Evolutionary conservation across 2,113 vertebrate species (phyloP).

Genomic region (Rhinolophus sinicus): DNA sequence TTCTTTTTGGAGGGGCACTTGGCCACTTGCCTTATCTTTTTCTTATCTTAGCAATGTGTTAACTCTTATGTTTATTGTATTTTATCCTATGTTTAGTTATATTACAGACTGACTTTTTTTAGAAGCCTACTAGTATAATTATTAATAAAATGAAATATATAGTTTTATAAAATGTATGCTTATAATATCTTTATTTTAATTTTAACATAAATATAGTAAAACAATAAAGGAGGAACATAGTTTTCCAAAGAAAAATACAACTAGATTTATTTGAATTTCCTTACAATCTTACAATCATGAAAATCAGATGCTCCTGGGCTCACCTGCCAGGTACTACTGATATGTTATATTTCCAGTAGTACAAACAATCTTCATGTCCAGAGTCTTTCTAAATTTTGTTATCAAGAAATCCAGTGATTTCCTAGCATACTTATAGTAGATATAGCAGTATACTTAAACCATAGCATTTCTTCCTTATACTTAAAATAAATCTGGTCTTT

Average conservation of each 20-base stretch:
- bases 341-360: neutral
- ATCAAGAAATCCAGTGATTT: neutral
- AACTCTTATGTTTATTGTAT: neutral
- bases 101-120: neutral
- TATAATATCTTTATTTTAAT: neutral
- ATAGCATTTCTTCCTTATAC: neutral
- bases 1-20: neutral
- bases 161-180: neutral
- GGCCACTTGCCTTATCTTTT: neutral
- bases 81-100: neutral
- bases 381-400: neutral
- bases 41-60: neutral
- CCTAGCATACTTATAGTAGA: neutral
- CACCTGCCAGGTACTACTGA: fast-evolving
- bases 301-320: neutral
- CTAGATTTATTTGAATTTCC: neutral
- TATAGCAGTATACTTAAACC: neutral
- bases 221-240: neutral
- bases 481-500: neutral
- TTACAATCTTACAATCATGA: neutral
- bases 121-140: neutral
- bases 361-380: neutral
- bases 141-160: neutral
- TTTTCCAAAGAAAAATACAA: neutral
- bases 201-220: neutral